Conservation (phyloP, 2,113 vertebrate species). For the Larimichthys crocea region DNA sequence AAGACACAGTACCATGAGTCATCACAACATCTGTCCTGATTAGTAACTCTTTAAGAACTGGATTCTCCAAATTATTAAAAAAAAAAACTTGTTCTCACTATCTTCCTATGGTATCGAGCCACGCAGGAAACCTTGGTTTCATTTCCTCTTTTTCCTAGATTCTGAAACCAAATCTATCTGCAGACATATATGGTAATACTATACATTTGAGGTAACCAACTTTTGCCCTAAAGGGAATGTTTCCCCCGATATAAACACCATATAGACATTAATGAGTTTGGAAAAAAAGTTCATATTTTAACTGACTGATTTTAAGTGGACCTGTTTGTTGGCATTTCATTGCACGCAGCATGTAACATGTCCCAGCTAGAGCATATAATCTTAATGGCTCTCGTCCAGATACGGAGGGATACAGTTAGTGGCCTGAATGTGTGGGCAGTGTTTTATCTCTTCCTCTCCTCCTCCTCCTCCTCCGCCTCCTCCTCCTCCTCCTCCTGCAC, state of each 20-base stretch:
- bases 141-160: background rate
- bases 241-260: background rate
- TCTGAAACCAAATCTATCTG: background rate
- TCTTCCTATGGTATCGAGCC: background rate
- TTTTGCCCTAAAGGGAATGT: background rate
- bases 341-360: background rate
- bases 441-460: conserved; percentile 55
- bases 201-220: background rate
- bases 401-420: conserved; percentile 61
- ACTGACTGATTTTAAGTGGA: background rate
- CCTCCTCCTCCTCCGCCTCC: conserved; percentile 23
- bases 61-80: background rate
- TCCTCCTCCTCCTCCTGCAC: conserved; percentile 23
- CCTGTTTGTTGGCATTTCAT: background rate
- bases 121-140: background rate
- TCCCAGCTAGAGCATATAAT: conserved; percentile 11
- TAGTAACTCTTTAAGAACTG: background rate
- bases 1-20: background rate
- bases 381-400: conserved; percentile 40
- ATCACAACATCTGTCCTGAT: background rate
- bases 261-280: background rate
- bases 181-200: background rate
- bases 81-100: background rate
- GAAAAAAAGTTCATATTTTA: background rate
- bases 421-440: conserved; percentile 37